Base-by-base conservation (phyloP, 2,888 invertebrate species). In the Taenaris catops region DNA sequence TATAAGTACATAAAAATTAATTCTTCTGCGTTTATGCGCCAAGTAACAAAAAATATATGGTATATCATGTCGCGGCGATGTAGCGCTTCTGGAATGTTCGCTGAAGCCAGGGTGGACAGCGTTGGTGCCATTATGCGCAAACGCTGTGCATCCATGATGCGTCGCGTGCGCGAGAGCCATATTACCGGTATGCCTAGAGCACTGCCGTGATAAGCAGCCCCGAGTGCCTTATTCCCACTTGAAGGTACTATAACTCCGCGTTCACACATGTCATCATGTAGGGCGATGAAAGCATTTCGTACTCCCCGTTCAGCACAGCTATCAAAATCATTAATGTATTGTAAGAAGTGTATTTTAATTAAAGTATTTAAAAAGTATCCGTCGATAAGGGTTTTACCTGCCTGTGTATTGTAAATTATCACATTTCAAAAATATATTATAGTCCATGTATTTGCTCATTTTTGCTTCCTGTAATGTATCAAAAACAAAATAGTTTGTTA, bases 341-440 rank as follows among this genome's bases (percentile, higher is more conserved):
- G 7, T 4, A 6, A 25, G 1, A 5, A 12, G 8, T 3, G 5
- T 12, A 11, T 6, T 6, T 8, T 12, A 25, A 12, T 12, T 7
- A 7, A 2, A 10, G 8, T 17, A 11, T 4, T 6, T 1, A 12
- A 2, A n/a, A n/a, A n/a, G n/a, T n/a, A n/a, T n/a, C n/a, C n/a
- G n/a, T n/a, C n/a, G n/a, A n/a, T n/a, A n/a, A n/a, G n/a, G n/a
- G n/a, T 42, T 46, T 61, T 73, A 93, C 93, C 94, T 96, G 57
- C 96, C 96, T 9, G 95, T 96, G 47, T 90, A 91, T 69, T 96
- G 96, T 16, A 95, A 83, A 66, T 94, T 95, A 66, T 96, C 96
- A 69, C 95, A 95, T 78, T 96, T 96, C 57, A 96, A 87, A 69
- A 90, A 96, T 28, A 96, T 79, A 35, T 79, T 61, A 41, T 84